Evolutionary conservation across 2,888 invertebrate genomes (phyloP).

Genomic region (Phalera bucephala): DNA sequence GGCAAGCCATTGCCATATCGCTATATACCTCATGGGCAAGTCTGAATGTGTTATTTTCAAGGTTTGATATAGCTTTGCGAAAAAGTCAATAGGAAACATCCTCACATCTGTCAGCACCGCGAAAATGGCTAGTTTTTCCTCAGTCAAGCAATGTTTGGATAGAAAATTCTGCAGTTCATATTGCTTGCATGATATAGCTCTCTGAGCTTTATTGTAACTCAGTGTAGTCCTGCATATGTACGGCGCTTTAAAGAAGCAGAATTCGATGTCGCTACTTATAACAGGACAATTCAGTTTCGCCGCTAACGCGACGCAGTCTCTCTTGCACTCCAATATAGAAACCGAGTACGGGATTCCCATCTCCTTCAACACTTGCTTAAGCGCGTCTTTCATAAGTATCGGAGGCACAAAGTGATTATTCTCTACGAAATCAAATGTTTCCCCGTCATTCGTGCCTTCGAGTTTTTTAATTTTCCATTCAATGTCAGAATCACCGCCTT

Average conservation of each 20-base stretch:
- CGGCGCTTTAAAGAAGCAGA: constrained; percentile 33
- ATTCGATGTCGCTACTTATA: constrained; percentile 41
- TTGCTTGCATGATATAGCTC: constrained; percentile 22
- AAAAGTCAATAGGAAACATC: constrained; percentile 27
- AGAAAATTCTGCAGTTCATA: constrained; percentile 32
- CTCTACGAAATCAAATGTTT: constrained; percentile 1
- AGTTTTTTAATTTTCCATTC: constrained; percentile 14
- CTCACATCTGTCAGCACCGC: constrained; percentile 31
- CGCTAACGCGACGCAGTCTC: constrained; percentile 45
- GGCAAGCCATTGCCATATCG: constrained; percentile 13
- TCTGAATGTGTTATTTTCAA: constrained; percentile 2
- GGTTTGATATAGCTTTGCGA: constrained; percentile 21
- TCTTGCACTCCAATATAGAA: constrained; percentile 35
- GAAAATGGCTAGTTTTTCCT: constrained; percentile 37
- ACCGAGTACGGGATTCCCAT: constrained; percentile 35
- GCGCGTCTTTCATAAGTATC: constrained; percentile 32
- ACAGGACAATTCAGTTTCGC: constrained; percentile 40
- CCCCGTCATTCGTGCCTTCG: background rate
- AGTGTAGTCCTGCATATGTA: constrained; percentile 35
- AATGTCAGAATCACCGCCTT: constrained; percentile 38
- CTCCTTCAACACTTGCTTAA: constrained; percentile 40
- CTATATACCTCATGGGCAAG: background rate
- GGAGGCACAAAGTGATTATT: constrained; percentile 16
- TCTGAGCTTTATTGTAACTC: constrained; percentile 6
- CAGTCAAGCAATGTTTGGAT: constrained; percentile 22